These are phyloP conservation scores for Sinotaia quadrata DNA, from an alignment of 2,888 invertebrate species.

Conservation along the genomic window DNA sequence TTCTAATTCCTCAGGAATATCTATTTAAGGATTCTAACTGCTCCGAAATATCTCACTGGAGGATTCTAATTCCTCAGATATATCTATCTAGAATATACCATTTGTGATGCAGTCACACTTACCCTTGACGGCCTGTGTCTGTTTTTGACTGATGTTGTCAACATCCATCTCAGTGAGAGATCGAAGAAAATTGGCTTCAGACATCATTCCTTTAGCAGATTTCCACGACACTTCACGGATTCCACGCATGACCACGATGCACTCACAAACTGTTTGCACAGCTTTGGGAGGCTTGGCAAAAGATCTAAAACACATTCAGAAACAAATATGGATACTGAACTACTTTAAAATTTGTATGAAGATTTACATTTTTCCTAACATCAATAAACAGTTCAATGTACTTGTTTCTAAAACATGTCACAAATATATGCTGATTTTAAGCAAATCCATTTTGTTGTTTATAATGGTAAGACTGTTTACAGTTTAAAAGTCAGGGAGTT, in stretches of 20 bases:
- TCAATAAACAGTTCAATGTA: background rate
- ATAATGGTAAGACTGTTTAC: background rate
- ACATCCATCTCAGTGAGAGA: constrained; percentile 89
- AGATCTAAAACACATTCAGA: constrained; percentile 76
- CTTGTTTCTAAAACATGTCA: background rate
- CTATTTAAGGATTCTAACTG: background rate
- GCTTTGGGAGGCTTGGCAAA: constrained; percentile 93
- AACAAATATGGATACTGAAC: too few species aligned
- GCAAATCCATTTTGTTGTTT: constrained; percentile 1
- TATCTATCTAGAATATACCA: background rate
- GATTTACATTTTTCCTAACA: too few species aligned
- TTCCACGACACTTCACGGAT: constrained; percentile 92
- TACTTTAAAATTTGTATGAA: too few species aligned
- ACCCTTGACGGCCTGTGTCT: constrained; percentile 70
- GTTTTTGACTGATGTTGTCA: constrained; percentile 70
- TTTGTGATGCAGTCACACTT: too few species aligned
- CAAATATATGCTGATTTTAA: background rate
- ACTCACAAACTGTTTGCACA: constrained; percentile 91
- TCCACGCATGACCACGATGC: constrained; percentile 87
- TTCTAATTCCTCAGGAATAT: too few species aligned
- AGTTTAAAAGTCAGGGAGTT: background rate
- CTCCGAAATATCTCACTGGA: too few species aligned
- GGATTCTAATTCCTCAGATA: too few species aligned
- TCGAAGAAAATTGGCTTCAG: constrained; percentile 87
- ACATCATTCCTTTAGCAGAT: constrained; percentile 92